Evolutionary conservation across 2,888 invertebrate species (phyloP), one percentile per base, ranked within the genome.

Genomic region (Synanthedon vespiformis): DNA sequence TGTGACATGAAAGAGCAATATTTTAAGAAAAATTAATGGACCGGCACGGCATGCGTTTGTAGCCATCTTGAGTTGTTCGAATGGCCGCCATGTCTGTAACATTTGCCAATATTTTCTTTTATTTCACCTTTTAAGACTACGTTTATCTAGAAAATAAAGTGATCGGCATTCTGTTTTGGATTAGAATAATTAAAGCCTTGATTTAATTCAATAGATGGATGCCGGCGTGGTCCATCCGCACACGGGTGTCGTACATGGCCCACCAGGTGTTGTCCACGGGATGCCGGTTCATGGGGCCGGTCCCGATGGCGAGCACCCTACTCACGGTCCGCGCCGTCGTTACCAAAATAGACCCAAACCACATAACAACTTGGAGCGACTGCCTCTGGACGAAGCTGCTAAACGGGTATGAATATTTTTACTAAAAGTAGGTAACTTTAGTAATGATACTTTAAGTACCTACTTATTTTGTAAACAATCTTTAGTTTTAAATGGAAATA

Each of bases 361-460:
- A 8, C 69, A 74, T 2, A 84, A 74, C 60, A 86, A 80, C 57
- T 57, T 78, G 44, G 92, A 92, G 61, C 81, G 90, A 49, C 70
- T 92, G 60, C 91, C 92, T 0, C 78, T 93, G 27, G 91, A 91
- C 65, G 93, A 93, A 73, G 93, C 92, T 53, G 93, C 92, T 53
- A 92, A 92, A 73, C 75, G 92, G 74, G 91, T 89, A 77, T 62
- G 49, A 16, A 34, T 34, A 34, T 10, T 34, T 34, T 6, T 34
- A 34, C 34, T 34, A 34, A 34, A 34, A 34, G 34, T 34, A 34
- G 34, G 10, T 34, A 34, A 10, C 34, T 10, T n/a, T n/a, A n/a
- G n/a, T n/a, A n/a, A n/a, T 5, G 5, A 22, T 5, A 8, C 34
- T 34, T 34, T 16, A 16, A 16, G 16, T 16, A 16, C 16, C 2